Base-by-base conservation (phyloP, 2,888 invertebrate genomes). In the Lymantria dispar region DNA sequence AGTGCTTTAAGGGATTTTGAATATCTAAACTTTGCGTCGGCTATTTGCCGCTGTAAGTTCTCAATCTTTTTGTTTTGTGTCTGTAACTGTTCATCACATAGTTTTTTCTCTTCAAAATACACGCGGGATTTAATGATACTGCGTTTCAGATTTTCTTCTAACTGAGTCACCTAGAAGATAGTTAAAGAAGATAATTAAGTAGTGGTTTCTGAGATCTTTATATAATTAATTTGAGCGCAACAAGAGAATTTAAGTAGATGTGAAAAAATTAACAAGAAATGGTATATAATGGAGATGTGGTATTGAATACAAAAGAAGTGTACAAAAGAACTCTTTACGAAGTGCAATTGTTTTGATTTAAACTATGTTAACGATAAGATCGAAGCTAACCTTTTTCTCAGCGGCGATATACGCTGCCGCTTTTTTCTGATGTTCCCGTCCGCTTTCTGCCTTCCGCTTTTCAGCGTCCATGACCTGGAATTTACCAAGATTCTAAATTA, bases 381-480 rank as follows among this genome's bases (percentile, higher is more conserved):
- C 8, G 10, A 33, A 33, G 33, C 8, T 10, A 33, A 95, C 94
- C 90, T 95, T 96, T 76, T 94, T 94, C 80, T 98, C 97, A 11
- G 97, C 95, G 13, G 95, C 93, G 63, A 96, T 95, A 77, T 96
- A 98, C 0, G 95, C 89, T n/a, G 93, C 93, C 0, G 98, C 96
- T 70, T 94, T 94, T 69, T 93, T 93, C 76, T 96, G 96, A 81
- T 98, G 98, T 74, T 98, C 97, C 8, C 96, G 92, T 52, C 97
- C 97, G 74, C 96, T 96, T 68, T 96, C 96, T 7, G 97, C 95
- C 79, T 98, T 98, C 70, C 97, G 94, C 72, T 95, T 95, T 81
- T 98, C 98, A 0, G 98, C 98, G 74, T 98, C 98, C 95, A 96
- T 97, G 29, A 98, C 97, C 96, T 96, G 13, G 5, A 40, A 69